phyloP scores from a whole-genome alignment of 2,888 invertebrate genomes.

The Augiades crinisus region DNA sequence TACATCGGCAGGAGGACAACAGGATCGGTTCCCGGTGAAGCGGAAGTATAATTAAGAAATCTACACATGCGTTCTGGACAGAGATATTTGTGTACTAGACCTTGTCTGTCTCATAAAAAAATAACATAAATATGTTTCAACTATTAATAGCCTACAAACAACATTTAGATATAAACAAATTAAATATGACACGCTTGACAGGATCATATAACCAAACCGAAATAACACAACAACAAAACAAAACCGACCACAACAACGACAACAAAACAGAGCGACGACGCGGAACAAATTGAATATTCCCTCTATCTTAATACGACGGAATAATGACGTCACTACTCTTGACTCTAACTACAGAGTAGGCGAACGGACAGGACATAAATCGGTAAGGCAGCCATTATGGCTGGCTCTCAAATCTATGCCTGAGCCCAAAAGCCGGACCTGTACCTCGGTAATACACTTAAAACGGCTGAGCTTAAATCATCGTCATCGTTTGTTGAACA shows the following conservation, averaged over 20 bases:
- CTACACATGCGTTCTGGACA: no score
- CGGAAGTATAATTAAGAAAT: no score
- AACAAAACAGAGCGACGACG: no score
- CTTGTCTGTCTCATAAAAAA: no score
- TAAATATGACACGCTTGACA: no score
- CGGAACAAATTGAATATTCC: conserved; percentile 20
- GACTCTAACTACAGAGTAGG: conserved; percentile 32
- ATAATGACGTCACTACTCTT: conserved; percentile 26
- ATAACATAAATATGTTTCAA: no score
- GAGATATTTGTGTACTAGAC: no score
- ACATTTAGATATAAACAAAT: no score
- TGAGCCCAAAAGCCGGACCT: conserved; percentile 75
- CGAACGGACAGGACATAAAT: conserved; percentile 63
- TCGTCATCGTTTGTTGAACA: conserved; percentile 82
- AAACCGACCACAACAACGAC: not conserved
- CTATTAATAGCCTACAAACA: no score
- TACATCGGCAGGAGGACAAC: no score
- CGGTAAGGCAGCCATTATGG: conserved; percentile 65
- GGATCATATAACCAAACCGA: not conserved
- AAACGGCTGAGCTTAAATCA: conserved; percentile 80
- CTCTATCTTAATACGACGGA: conserved; percentile 30
- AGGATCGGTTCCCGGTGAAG: no score
- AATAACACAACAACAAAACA: not conserved
- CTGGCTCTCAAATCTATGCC: conserved; percentile 73
- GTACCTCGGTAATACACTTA: conserved; percentile 79